These are phyloP conservation scores for Acleris sparsana DNA, from an alignment of 2,888 invertebrate species.

Conservation along the genomic window DNA sequence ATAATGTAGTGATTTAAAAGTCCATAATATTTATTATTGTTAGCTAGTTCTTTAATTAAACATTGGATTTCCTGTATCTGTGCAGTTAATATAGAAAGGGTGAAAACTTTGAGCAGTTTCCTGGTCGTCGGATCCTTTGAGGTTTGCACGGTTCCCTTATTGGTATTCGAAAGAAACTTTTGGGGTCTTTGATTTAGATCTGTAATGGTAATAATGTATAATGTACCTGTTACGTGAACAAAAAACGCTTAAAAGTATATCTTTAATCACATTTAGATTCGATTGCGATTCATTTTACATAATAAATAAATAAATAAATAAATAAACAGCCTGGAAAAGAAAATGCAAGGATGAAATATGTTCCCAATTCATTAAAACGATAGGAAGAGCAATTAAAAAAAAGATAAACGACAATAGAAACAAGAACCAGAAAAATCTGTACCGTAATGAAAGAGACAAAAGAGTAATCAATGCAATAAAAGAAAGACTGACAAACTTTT, in stretches of 20 bases:
- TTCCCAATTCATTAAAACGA: background rate
- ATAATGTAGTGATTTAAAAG: too few species aligned
- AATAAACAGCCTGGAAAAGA: too few species aligned
- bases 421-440: conserved; percentile 25
- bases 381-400: background rate
- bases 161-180: conserved; percentile 75
- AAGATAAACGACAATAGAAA: conserved; percentile 17
- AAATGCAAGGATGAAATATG: too few species aligned
- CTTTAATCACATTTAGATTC: background rate
- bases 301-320: too few species aligned
- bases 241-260: conserved; percentile 42
- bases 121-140: conserved; percentile 55
- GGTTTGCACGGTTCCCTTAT: conserved; percentile 58
- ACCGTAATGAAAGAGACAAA: conserved; percentile 54
- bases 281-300: background rate
- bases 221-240: conserved; percentile 59
- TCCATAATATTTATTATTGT: too few species aligned
- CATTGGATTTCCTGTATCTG: background rate
- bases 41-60: too few species aligned
- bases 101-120: conserved; percentile 39
- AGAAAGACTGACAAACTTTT: conserved; percentile 52
- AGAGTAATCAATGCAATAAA: conserved; percentile 61
- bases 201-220: conserved; percentile 60
- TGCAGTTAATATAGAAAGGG: conserved; percentile 7
- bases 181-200: conserved; percentile 65